Base-by-base conservation (phyloP, 2,888 invertebrate genomes). In the Iphiclides podalirius region DNA sequence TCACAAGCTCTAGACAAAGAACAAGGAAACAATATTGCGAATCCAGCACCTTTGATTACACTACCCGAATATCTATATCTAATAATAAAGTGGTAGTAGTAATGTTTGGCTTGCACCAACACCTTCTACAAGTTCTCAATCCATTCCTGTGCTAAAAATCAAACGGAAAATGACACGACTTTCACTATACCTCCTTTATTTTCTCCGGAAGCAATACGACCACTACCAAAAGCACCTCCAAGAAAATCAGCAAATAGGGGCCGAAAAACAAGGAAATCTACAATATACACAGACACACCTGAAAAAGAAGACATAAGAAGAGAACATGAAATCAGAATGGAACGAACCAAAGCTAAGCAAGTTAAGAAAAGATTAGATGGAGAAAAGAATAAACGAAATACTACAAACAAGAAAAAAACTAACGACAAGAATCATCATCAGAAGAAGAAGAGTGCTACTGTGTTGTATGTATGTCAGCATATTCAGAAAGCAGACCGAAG, bases 261-360 rank as follows among this genome's bases (percentile, higher is more conserved):
- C 11, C 11, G 11, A 9, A 57, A 47, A 50, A 55, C 43, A 1
- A 53, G 44, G 34, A 58, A 58, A 41, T 52, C 56, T 28, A 41
- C 58, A 8, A 59, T 60, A 11, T 60, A 56, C 26, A 62, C 59
- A 11, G 59, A 62, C 17, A 62, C 59, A 20, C 59, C 57, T 7
- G 57, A 14, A 53, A 61, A 50, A 31, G n/a, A 26, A 4, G 26
- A 26, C 8, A 26, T 26, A 20, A 20, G 20, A 28, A 28, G 28
- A 28, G 28, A 28, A 28, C 6, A 31, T 31, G 31, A 31, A 31
- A 31, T 37, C 48, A 41, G 35, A 53, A 11, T 46, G 37, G 45
- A 43, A 51, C 28, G 51, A 45, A 42, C 39, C n/a, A 54, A 49
- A 52, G 52, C 47, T 43, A 53, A 55, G 28, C 44, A 54, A 49